These are phyloP conservation scores for Adelphocoris suturalis DNA, from an alignment of 2,888 invertebrate genomes.

Conservation along the genomic window DNA sequence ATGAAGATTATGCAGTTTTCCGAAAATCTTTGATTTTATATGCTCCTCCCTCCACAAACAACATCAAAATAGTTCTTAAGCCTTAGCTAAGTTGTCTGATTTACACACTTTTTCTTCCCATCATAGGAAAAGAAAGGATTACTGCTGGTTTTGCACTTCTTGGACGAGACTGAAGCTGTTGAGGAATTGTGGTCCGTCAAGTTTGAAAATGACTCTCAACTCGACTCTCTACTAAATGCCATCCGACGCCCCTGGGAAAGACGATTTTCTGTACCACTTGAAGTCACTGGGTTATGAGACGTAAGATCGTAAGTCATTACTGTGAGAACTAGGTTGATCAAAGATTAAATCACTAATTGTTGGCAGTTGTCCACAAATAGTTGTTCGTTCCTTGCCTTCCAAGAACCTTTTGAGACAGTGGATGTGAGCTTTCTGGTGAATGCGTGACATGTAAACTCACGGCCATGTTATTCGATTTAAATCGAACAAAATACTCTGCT, in stretches of 20 bases:
- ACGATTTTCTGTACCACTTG: slow-evolving; percentile 81
- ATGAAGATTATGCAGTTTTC: no score
- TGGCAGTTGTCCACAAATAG: neutral
- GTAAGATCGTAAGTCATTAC: neutral
- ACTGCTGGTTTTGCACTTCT: slow-evolving; percentile 79
- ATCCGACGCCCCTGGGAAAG: slow-evolving; percentile 83
- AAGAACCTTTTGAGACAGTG: neutral
- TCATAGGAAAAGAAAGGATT: slow-evolving; percentile 77
- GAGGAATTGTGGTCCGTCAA: slow-evolving; percentile 77
- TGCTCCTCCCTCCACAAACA: no score
- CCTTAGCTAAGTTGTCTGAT: no score
- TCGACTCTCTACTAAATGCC: slow-evolving; percentile 83
- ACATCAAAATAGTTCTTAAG: no score
- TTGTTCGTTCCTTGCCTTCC: no score
- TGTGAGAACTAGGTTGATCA: no score
- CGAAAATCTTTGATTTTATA: no score
- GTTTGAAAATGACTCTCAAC: slow-evolving; percentile 84
- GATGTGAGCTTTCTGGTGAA: neutral
- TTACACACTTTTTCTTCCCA: neutral
- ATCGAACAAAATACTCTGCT: neutral
- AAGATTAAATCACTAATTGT: neutral
- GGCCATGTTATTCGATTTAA: neutral
- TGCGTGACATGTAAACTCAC: neutral
- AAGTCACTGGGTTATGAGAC: slow-evolving; percentile 76
- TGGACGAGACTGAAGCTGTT: slow-evolving; percentile 80